Conservation (phyloP, 2,797 vertebrate species). For the Poeciliopsis presidionis region DNA sequence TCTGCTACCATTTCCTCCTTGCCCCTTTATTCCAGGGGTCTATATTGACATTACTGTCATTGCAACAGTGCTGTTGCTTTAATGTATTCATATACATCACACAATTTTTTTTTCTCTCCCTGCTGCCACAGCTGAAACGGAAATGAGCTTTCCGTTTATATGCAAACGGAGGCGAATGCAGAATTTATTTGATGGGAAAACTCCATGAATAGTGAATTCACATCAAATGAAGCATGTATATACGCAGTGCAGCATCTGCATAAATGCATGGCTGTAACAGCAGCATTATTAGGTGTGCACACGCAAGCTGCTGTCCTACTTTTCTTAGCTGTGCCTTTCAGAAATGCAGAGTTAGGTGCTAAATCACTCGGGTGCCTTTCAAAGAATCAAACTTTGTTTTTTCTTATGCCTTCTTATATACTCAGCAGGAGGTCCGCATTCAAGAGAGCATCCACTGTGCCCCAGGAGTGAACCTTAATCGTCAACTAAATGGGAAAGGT, state of each 20-base stretch:
- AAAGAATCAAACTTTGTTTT: constrained; percentile 24
- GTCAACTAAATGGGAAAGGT: constrained; percentile 19
- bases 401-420: constrained; percentile 11
- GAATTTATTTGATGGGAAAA: constrained; percentile 24
- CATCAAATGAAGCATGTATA: constrained; percentile 34
- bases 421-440: constrained; percentile 37
- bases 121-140: constrained; percentile 10
- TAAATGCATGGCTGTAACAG: constrained; percentile 40
- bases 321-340: constrained; percentile 27
- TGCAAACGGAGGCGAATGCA: constrained; percentile 4
- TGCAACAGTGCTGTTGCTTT: constrained; percentile 40
- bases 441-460: constrained; percentile 17
- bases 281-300: constrained; percentile 18
- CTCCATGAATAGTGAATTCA: constrained; percentile 53
- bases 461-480: constrained; percentile 22
- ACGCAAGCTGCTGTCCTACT: constrained; percentile 27
- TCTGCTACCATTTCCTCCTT: constrained; percentile 28
- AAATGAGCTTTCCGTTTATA: constrained; percentile 4
- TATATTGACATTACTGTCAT: constrained; percentile 43
- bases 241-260: constrained; percentile 21
- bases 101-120: constrained; percentile 8
- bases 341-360: constrained; percentile 28
- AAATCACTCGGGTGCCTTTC: constrained; percentile 31
- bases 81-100: constrained; percentile 32
- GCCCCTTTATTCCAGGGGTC: constrained; percentile 22